Evolutionary conservation across 2,888 invertebrate species (phyloP).

Genomic region (Coremacera marginata): DNA sequence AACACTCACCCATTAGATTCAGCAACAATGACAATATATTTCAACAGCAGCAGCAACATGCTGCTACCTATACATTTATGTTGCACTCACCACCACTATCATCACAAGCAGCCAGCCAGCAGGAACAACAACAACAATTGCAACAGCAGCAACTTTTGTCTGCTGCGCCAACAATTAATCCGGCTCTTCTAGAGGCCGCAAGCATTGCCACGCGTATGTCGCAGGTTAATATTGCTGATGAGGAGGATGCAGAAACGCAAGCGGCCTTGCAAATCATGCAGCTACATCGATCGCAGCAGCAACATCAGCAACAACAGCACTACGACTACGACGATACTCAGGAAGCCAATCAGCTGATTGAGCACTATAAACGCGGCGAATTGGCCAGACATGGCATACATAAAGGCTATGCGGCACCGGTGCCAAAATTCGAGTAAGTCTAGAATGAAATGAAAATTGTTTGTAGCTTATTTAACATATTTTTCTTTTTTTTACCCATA

Average conservation of each 20-base stretch:
- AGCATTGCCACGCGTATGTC: conserved; percentile 61
- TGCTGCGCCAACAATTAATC: conserved; percentile 62
- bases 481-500: conserved; percentile 42
- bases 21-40: conserved; percentile 38
- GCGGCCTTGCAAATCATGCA: conserved; percentile 60
- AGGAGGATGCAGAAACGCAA: conserved; percentile 56
- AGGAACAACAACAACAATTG: conserved; percentile 55
- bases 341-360: conserved; percentile 60
- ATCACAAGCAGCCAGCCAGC: conserved; percentile 19
- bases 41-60: conserved; percentile 43
- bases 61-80: conserved; percentile 2
- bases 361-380: conserved; percentile 62
- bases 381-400: conserved; percentile 59
- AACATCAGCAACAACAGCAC: conserved; percentile 34
- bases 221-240: conserved; percentile 44
- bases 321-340: conserved; percentile 60
- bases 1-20: conserved; percentile 24
- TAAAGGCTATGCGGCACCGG: conserved; percentile 66
- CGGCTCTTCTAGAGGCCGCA: conserved; percentile 67
- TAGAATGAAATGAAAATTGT: not conserved
- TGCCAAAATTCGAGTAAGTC: conserved; percentile 68
- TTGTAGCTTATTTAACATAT: not conserved
- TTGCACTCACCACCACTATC: conserved; percentile 51
- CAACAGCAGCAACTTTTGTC: conserved; percentile 41
- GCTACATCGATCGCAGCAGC: conserved; percentile 51